phyloP scores from a whole-genome alignment of 2,797 vertebrate genomes.

The Dipus sagitta region DNA sequence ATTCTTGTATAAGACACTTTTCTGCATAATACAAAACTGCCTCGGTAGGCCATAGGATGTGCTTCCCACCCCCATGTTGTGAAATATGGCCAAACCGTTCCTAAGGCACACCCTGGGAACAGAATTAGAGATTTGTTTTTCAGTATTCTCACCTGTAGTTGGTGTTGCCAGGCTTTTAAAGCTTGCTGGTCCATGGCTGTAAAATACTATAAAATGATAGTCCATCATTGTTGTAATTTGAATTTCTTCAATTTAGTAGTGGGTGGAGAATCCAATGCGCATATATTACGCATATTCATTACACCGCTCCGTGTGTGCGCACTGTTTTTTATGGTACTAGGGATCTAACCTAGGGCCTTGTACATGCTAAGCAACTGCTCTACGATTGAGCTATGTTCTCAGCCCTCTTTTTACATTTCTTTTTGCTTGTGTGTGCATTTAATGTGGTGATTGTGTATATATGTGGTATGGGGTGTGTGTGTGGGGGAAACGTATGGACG shows the following conservation, averaged over 20 bases:
- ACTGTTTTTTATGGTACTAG: background rate
- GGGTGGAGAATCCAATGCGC: background rate
- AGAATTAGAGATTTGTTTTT: background rate
- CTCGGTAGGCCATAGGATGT: background rate
- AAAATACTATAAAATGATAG: slow-evolving; percentile 29
- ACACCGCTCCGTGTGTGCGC: background rate
- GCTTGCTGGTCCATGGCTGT: slow-evolving; percentile 9
- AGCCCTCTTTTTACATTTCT: background rate
- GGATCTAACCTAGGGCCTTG: background rate
- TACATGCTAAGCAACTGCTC: background rate
- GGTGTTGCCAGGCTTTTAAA: background rate
- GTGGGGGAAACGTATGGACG: no score
- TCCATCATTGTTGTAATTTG: slow-evolving; percentile 36
- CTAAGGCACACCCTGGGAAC: background rate
- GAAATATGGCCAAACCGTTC: background rate
- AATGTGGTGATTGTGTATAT: no score
- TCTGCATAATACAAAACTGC: background rate
- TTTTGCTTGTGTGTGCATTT: no score
- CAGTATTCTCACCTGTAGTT: background rate
- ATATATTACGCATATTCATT: background rate
- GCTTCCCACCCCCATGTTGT: background rate
- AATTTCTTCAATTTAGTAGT: slow-evolving; percentile 41
- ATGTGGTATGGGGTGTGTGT: no score
- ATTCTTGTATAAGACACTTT: slow-evolving; percentile 29
- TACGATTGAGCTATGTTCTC: background rate